These are phyloP conservation scores for Tholera decimalis DNA, from an alignment of 2,888 invertebrate species.

Conservation along the genomic window DNA sequence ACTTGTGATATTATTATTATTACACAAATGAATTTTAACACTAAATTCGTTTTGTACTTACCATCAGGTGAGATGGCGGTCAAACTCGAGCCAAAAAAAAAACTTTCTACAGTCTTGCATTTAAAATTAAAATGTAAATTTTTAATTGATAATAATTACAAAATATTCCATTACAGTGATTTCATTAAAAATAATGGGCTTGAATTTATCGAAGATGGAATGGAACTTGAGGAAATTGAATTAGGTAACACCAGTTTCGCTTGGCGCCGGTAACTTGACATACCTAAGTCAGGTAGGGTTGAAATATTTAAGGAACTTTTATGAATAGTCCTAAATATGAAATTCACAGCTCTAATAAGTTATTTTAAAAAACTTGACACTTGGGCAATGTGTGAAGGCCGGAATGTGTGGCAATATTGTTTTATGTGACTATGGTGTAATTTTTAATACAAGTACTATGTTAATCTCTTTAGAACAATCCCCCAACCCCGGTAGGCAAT, in stretches of 20 bases:
- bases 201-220: conserved; percentile 32
- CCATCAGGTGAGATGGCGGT: no score
- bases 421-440: conserved; percentile 17
- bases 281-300: conserved; percentile 27
- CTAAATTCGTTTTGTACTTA: conserved; percentile 53
- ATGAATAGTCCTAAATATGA: background rate
- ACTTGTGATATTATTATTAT: conserved; percentile 35
- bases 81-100: no score
- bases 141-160: conserved; percentile 53
- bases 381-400: conserved; percentile 24
- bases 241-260: conserved; percentile 34
- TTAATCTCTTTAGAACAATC: no score
- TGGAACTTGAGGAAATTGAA: conserved; percentile 49
- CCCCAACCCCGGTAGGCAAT: no score
- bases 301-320: background rate
- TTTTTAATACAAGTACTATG: background rate
- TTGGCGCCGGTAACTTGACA: conserved; percentile 26
- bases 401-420: conserved; percentile 21
- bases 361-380: conserved; percentile 29
- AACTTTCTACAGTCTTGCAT: conserved; percentile 43
- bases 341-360: background rate
- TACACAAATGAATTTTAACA: conserved; percentile 24
- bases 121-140: conserved; percentile 42
- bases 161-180: conserved; percentile 29
- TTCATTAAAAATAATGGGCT: conserved; percentile 33